Conservation (phyloP, 2,888 invertebrate species). For the Coenonympha arcania region DNA sequence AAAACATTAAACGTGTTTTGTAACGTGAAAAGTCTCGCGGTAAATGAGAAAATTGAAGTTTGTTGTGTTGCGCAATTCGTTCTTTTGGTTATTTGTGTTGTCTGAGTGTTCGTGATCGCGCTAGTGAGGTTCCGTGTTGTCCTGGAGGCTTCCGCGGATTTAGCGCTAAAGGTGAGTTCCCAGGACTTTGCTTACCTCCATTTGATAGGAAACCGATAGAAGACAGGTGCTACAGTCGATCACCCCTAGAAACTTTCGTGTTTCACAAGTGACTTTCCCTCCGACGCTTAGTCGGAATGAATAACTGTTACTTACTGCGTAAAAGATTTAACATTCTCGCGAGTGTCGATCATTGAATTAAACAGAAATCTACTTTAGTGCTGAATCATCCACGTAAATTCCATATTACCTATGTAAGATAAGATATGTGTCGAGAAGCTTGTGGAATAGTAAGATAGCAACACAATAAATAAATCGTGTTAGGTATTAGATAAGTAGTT, state of each 20-base stretch:
- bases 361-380: not conserved
- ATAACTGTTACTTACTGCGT: conserved; percentile 36
- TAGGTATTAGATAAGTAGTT: too few species aligned
- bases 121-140: conserved; percentile 61
- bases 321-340: conserved; percentile 18
- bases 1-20: conserved; percentile 65
- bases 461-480: too few species aligned
- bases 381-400: not conserved
- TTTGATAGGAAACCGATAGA: not conserved
- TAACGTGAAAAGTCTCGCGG: conserved; percentile 59
- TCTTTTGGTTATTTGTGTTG: conserved; percentile 59
- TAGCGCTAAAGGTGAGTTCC: conserved; percentile 57
- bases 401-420: not conserved
- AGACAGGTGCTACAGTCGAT: not conserved
- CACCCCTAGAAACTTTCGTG: conserved; percentile 2
- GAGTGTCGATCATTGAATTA: not conserved
- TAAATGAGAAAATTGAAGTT: conserved; percentile 51
- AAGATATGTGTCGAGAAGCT: not conserved
- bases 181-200: not conserved
- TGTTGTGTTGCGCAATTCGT: conserved; percentile 58
- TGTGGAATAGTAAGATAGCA: too few species aligned
- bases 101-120: conserved; percentile 64
- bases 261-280: conserved; percentile 20
- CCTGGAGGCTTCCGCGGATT: conserved; percentile 55
- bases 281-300: conserved; percentile 18